Evolutionary conservation across 2,113 vertebrate species (phyloP).

Genomic region (Neotoma lepida): DNA sequence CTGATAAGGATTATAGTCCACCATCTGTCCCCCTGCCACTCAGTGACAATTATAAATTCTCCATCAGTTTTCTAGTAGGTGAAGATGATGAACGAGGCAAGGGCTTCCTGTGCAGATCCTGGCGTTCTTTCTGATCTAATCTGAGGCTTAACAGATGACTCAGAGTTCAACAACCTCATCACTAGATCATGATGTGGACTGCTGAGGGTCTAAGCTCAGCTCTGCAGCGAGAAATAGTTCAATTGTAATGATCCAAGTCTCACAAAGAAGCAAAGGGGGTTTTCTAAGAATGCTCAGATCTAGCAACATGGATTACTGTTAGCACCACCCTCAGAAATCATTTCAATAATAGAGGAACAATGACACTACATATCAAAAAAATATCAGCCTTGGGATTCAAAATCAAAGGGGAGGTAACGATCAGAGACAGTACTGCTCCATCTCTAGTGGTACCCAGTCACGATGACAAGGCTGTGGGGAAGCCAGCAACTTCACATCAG

Average conservation of each 20-base stretch:
- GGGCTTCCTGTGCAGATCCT: constrained; percentile 58
- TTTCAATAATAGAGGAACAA: constrained; percentile 68
- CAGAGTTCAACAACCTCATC: constrained; percentile 78
- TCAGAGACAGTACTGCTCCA: neutral
- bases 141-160: constrained; percentile 72
- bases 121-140: constrained; percentile 65
- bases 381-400: constrained; percentile 36
- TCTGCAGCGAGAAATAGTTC: neutral
- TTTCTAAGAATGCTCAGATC: constrained; percentile 77
- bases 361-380: constrained; percentile 61
- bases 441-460: constrained; percentile 22
- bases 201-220: constrained; percentile 46
- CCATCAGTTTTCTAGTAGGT: constrained; percentile 27
- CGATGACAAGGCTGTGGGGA: constrained; percentile 20
- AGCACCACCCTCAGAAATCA: constrained; percentile 58
- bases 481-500: neutral
- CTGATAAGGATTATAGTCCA: constrained; percentile 57
- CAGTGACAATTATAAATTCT: constrained; percentile 39
- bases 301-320: constrained; percentile 56
- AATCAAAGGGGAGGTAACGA: constrained; percentile 76
- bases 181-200: constrained; percentile 52
- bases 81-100: constrained; percentile 64
- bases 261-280: neutral
- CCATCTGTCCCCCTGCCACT: constrained; percentile 62
- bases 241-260: constrained; percentile 20